These are phyloP conservation scores for Hozukius guyotensis DNA, from an alignment of 2,797 vertebrate species.

Conservation along the genomic window DNA sequence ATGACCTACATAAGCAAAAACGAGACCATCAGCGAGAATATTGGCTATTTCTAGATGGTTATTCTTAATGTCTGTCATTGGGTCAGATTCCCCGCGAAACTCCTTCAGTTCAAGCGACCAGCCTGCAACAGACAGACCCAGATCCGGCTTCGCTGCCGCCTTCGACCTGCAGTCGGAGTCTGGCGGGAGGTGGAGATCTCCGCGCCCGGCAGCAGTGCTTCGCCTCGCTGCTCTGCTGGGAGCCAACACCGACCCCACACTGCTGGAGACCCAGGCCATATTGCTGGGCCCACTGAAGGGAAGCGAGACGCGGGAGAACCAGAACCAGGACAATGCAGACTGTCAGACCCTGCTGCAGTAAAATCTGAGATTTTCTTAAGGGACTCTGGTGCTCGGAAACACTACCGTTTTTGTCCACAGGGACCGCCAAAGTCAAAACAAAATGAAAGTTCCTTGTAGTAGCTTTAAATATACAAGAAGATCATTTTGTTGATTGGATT, in stretches of 20 bases:
- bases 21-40: background rate
- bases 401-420: background rate
- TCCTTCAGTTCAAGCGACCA: background rate
- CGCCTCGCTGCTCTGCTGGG: background rate
- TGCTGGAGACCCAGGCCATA: background rate
- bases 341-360: background rate
- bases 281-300: too few species aligned
- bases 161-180: background rate
- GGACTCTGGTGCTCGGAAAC: background rate
- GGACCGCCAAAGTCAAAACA: background rate
- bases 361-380: background rate
- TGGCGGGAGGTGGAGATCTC: background rate
- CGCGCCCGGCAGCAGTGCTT: background rate
- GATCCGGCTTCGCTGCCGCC: rapidly evolving
- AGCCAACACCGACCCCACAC: too few species aligned
- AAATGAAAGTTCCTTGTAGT: background rate
- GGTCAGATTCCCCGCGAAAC: background rate
- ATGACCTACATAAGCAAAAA: background rate
- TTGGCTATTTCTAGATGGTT: background rate
- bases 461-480: background rate
- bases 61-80: background rate
- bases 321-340: background rate
- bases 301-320: background rate
- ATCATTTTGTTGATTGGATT: background rate
- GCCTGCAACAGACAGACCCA: too few species aligned